Percentiles rank a stretch among this genome's conserved stretches.
phyloP scores from a whole-genome alignment of 2,797 vertebrate species.

The Enteromius paludinosus region DNA sequence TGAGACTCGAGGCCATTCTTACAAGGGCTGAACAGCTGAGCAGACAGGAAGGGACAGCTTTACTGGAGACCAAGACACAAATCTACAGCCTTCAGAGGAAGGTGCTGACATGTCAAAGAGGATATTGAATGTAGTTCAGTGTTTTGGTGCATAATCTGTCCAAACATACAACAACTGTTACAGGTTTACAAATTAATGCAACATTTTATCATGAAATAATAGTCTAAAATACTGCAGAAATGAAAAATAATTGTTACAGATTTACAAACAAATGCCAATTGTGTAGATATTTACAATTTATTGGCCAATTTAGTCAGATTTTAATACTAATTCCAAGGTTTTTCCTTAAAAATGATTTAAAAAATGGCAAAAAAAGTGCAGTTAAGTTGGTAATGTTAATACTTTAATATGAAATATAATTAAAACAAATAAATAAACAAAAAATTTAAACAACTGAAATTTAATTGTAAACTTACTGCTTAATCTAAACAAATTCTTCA shows the following conservation, averaged over 20 bases:
- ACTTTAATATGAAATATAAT: background rate
- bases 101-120: conserved; percentile 60
- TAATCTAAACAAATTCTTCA: background rate
- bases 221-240: background rate
- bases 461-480: background rate
- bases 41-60: conserved; percentile 81
- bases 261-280: background rate
- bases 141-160: background rate
- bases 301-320: background rate
- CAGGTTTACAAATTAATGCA: background rate
- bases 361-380: background rate
- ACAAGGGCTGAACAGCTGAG: conserved; percentile 85
- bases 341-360: background rate
- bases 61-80: conserved; percentile 86
- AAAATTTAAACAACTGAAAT: background rate
- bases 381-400: background rate
- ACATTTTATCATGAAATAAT: background rate
- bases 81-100: conserved; percentile 86
- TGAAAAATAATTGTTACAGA: background rate
- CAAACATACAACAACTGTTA: background rate
- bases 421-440: background rate
- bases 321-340: background rate
- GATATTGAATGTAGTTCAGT: background rate
- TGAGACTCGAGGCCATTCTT: conserved; percentile 83
- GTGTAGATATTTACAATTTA: background rate